phyloP scores from a whole-genome alignment of 2,113 vertebrate species.

The Sterrhoptilus dennistouni region DNA sequence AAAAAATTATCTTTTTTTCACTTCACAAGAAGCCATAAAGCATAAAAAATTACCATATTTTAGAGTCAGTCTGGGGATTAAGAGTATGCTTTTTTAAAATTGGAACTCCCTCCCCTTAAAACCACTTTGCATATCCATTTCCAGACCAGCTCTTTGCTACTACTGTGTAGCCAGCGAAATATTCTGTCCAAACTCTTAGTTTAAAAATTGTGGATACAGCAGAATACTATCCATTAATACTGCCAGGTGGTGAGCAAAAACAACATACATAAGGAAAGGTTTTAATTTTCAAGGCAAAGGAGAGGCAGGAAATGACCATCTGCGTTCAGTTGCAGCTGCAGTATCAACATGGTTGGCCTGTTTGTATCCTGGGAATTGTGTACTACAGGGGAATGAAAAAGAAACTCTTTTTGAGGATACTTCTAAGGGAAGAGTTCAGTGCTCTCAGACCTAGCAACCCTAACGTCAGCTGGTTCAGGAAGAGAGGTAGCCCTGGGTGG shows the following conservation, averaged over 20 bases:
- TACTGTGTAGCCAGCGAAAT: neutral
- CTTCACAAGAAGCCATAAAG: neutral
- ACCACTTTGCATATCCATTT: neutral
- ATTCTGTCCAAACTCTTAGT: neutral
- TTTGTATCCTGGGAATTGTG: conserved; percentile 7
- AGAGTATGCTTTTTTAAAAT: neutral
- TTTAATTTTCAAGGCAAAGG: conserved; percentile 34
- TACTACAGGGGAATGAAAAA: neutral
- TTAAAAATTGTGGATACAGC: neutral
- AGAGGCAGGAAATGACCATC: conserved; percentile 41
- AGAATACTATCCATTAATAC: neutral
- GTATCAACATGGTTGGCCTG: neutral
- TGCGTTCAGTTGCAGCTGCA: conserved; percentile 47
- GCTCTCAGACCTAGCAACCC: neutral
- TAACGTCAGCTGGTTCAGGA: neutral
- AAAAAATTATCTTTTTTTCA: neutral
- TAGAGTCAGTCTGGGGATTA: neutral
- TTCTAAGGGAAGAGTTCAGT: conserved; percentile 35
- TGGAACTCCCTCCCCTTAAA: neutral
- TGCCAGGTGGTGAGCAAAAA: conserved; percentile 4
- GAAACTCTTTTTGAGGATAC: neutral
- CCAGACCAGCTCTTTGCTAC: neutral
- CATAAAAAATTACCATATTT: neutral
- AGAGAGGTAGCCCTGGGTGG: neutral
- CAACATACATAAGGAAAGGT: neutral